Percentiles rank a stretch among this genome's conserved stretches.
phyloP scores from a whole-genome alignment of 2,113 vertebrate genomes.

The Hypocryptadius cinnamomeus region DNA sequence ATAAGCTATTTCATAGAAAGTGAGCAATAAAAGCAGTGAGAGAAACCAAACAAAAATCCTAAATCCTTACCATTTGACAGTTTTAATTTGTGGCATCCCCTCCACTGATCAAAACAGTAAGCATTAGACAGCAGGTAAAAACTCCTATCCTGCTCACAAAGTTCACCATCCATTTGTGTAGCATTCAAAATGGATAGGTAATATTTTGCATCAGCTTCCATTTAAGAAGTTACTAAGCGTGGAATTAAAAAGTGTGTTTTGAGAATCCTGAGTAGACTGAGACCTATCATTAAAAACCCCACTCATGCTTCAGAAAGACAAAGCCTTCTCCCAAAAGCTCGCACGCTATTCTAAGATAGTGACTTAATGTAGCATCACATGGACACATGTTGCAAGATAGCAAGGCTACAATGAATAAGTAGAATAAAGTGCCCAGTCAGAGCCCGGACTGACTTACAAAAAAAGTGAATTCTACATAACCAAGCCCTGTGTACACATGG shows the following conservation, averaged over 20 bases:
- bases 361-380: too few relatives aligned
- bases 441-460: background rate
- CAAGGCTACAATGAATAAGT: background rate
- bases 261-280: background rate
- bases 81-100: background rate
- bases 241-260: background rate
- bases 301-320: background rate
- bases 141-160: background rate
- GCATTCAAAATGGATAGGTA: background rate
- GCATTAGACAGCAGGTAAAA: background rate
- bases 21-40: background rate
- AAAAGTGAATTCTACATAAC: background rate
- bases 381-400: background rate
- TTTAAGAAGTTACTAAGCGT: background rate
- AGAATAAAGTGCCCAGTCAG: background rate
- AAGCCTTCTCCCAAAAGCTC: background rate
- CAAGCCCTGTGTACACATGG: fast-evolving
- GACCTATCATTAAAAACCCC: background rate
- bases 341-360: fast-evolving
- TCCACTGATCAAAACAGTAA: background rate
- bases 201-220: background rate
- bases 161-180: background rate
- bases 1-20: background rate
- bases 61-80: background rate
- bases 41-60: background rate